These are phyloP conservation scores for Sympetrum striolatum DNA, from an alignment of 2,888 invertebrate species.

Conservation along the genomic window DNA sequence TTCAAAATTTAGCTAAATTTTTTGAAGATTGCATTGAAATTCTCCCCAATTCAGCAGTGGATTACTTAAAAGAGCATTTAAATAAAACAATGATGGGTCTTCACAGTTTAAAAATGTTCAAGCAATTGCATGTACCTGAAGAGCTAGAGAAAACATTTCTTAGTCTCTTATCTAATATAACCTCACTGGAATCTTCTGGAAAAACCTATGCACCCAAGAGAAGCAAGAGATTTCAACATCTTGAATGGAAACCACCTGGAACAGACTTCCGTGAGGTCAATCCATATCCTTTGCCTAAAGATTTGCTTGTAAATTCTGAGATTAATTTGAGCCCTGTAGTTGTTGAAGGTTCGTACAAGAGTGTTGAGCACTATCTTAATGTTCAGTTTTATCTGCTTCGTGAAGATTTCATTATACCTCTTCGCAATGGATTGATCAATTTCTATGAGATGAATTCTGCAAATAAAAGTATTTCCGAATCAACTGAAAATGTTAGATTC, in stretches of 20 bases:
- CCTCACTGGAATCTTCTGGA: not conserved
- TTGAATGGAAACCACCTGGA: slow-evolving; percentile 56
- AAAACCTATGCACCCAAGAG: slow-evolving; percentile 54
- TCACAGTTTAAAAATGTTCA: slow-evolving; percentile 46
- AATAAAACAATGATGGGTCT: slow-evolving; percentile 51
- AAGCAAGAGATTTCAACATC: not conserved
- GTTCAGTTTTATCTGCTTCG: slow-evolving; percentile 78
- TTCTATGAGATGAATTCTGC: slow-evolving; percentile 62
- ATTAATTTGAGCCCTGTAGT: slow-evolving; percentile 67
- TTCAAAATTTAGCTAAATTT: slow-evolving; percentile 51
- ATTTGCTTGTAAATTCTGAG: slow-evolving; percentile 54
- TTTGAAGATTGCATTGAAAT: slow-evolving; percentile 57
- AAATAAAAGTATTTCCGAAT: slow-evolving; percentile 53
- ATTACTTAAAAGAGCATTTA: slow-evolving; percentile 54
- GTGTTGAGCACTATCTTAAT: slow-evolving; percentile 76
- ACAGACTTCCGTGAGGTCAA: slow-evolving; percentile 57
- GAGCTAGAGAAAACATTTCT: not conserved
- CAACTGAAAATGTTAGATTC: slow-evolving; percentile 60
- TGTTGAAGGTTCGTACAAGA: slow-evolving; percentile 67
- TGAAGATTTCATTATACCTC: slow-evolving; percentile 80
- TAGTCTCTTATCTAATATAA: not conserved
- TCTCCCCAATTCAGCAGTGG: slow-evolving; percentile 54
- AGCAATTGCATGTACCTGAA: not conserved
- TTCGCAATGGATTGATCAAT: slow-evolving; percentile 71
- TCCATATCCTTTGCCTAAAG: slow-evolving; percentile 63